phyloP scores from a whole-genome alignment of 2,888 invertebrate species.

The Xestia xanthographa region DNA sequence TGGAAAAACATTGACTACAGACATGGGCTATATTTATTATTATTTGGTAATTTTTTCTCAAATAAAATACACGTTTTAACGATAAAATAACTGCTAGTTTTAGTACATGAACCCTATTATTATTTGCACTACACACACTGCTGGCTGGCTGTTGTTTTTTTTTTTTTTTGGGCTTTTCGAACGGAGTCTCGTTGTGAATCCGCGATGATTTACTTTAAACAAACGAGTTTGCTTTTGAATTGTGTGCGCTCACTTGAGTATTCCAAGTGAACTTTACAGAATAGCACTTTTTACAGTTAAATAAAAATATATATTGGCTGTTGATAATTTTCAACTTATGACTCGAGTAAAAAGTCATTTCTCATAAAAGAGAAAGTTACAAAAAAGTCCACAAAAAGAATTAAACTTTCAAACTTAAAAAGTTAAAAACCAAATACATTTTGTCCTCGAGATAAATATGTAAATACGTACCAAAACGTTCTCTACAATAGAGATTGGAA shows the following conservation, averaged over 20 bases:
- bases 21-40: neutral
- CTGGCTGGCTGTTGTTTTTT: no score
- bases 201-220: neutral
- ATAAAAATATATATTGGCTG: no score
- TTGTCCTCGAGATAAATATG: slow-evolving; percentile 49
- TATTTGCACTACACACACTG: no score
- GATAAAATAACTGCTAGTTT: neutral
- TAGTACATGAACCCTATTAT: no score
- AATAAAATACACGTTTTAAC: neutral
- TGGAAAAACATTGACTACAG: no score
- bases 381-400: neutral
- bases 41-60: neutral
- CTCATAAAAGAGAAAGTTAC: neutral
- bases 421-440: slow-evolving; percentile 31
- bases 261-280: no score
- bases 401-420: slow-evolving; percentile 18
- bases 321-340: no score
- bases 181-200: neutral
- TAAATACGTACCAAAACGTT: slow-evolving; percentile 41
- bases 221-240: neutral
- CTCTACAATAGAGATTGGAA: slow-evolving; percentile 55
- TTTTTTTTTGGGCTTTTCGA: no score
- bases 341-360: neutral
- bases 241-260: neutral
- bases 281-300: neutral